Base-by-base conservation (phyloP, 2,113 vertebrate genomes). In the Misgurnus anguillicaudatus region DNA sequence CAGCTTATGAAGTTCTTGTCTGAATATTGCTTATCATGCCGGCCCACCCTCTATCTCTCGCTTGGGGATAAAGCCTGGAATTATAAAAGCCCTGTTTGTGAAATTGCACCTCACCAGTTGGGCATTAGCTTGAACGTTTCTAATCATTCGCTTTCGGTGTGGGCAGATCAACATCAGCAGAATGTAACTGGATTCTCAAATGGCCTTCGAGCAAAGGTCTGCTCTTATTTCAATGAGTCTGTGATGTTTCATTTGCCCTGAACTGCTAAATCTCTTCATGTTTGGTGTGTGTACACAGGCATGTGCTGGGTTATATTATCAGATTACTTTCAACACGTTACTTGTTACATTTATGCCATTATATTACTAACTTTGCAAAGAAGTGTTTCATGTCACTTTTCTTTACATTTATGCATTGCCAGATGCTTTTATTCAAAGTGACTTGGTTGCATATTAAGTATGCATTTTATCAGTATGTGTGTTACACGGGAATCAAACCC, bases 1-100 rank as follows among this genome's bases (percentile, higher is more conserved):
- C 77, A 72, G 84, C 86, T 84, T 83, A 86, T 84, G 86, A 88
- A 84, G 80, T 80, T 78, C 73, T 78, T 77, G 78, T 87, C 84
- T 87, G 79, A 80, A 82, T 88, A 77, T 84, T 84, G 83, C 84
- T 88, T 87, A 82, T 85, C 75, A 82, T 84, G 84, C 83, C 82
- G 64, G 82, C 79, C 84, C 84, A 86, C 65, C 82, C 63, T 86
- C 77, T 71, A 70, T 62, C 67, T 80, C 74, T 79, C 80, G 64
- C 82, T 79, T 53, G 47, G 45, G 77, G 80, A 89, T 81, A 79
- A 83, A 87, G 9, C 42, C 42, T 72, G 77, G 69, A 80, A 84
- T 75, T 85, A 87, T 83, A 16, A 69, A 82, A 81, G 57, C 57
- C 36, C 1, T 61, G 71, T 61, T 55, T 31, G 83, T 77, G 65